A percentile compares a stretch with the other conserved stretches of the same genome.
Conservation (phyloP, 1,140 invertebrate genomes). For the Oreohelix idahoensis region DNA sequence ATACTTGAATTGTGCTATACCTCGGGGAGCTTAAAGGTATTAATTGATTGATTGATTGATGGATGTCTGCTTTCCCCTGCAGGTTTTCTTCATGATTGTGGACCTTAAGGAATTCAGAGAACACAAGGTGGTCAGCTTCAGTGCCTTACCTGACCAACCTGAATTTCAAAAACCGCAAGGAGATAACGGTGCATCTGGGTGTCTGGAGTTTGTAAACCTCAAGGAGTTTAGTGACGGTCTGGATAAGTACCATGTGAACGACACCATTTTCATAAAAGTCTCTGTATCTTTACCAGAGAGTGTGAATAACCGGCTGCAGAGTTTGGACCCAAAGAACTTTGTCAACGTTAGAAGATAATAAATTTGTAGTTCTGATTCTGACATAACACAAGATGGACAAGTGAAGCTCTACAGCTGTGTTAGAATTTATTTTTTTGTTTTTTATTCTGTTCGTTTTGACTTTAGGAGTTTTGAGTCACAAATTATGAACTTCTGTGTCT, state of each 20-base stretch:
- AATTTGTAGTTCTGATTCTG: not conserved
- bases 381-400: not conserved
- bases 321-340: constrained; percentile 4
- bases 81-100: constrained; percentile 32
- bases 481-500: too few relatives aligned
- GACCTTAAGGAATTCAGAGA: constrained; percentile 31
- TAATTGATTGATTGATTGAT: too few relatives aligned
- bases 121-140: constrained; percentile 26
- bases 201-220: not conserved
- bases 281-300: not conserved
- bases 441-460: too few relatives aligned
- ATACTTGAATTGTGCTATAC: too few relatives aligned
- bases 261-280: not conserved
- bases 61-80: too few relatives aligned
- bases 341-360: not conserved
- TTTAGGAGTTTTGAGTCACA: too few relatives aligned
- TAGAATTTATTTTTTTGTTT: not conserved
- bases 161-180: not conserved
- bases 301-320: not conserved
- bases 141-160: constrained; percentile 15
- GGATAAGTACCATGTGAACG: not conserved
- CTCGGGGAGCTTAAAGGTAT: too few relatives aligned
- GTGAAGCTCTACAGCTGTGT: not conserved
- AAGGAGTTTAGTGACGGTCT: not conserved
- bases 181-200: constrained; percentile 10